Percentiles rank a stretch among this genome's conserved stretches.
Conservation (phyloP, 2,797 vertebrate species). For the Brotogeris chrysoptera region DNA sequence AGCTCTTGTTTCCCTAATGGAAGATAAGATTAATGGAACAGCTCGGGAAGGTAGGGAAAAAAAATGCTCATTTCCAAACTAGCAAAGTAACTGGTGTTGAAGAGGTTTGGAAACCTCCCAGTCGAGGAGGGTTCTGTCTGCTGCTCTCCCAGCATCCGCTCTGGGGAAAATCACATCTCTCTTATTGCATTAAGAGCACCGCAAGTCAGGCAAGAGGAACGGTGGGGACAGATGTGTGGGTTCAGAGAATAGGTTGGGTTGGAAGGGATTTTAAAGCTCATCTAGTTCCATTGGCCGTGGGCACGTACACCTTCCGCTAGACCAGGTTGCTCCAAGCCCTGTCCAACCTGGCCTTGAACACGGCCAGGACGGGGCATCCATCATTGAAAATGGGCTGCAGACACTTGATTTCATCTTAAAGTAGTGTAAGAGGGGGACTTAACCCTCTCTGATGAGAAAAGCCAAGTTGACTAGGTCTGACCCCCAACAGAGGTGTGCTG, state of each 20-base stretch:
- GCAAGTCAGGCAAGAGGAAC: background rate
- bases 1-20: constrained; percentile 53
- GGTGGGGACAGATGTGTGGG: background rate
- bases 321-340: background rate
- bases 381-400: background rate
- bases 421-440: too few relatives aligned
- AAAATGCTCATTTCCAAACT: background rate
- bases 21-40: constrained; percentile 37
- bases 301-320: background rate
- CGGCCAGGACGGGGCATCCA: background rate
- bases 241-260: background rate
- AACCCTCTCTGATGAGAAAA: background rate
- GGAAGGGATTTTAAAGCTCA: background rate
- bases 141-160: background rate
- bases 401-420: background rate
- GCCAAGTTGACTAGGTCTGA: background rate
- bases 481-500: rapidly evolving
- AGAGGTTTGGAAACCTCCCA: background rate
- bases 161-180: background rate
- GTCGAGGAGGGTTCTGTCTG: background rate
- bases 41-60: background rate
- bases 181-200: background rate
- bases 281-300: background rate
- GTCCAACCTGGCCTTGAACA: background rate
- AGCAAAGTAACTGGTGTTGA: background rate